Evolutionary conservation across 2,888 invertebrate species (phyloP).

Genomic region (Drosophila mercatorum): DNA sequence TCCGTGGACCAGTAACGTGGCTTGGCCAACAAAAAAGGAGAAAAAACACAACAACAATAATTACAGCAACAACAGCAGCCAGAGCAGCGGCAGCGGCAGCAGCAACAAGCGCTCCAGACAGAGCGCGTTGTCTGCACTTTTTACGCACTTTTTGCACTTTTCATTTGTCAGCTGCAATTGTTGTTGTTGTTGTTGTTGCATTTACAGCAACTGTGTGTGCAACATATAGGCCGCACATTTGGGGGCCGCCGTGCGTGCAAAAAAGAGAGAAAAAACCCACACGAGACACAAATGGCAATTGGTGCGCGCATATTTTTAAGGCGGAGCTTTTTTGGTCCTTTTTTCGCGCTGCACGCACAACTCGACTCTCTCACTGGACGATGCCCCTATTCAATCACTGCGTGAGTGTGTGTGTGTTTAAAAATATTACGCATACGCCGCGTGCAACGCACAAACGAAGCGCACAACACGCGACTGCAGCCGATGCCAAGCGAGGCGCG

Average conservation of each 20-base stretch:
- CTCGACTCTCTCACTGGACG: slow-evolving; percentile 59
- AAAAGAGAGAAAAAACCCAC: slow-evolving; percentile 82
- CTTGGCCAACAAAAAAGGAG: slow-evolving; percentile 35
- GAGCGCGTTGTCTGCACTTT: slow-evolving; percentile 65
- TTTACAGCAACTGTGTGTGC: slow-evolving; percentile 70
- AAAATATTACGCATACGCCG: slow-evolving; percentile 75
- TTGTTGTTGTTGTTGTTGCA: slow-evolving; percentile 35
- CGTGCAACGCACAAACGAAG: slow-evolving; percentile 47
- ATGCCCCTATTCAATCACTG: slow-evolving; percentile 30
- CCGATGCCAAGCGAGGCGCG: slow-evolving; percentile 44
- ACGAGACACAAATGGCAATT: slow-evolving; percentile 81
- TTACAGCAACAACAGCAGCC: slow-evolving; percentile 10
- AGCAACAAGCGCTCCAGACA: slow-evolving; percentile 28
- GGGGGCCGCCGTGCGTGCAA: slow-evolving; percentile 64
- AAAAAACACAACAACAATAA: slow-evolving; percentile 2
- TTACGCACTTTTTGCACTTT: slow-evolving; percentile 76
- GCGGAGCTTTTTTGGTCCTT: slow-evolving; percentile 84
- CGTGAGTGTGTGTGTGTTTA: slow-evolving; percentile 50
- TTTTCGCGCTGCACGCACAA: slow-evolving; percentile 73
- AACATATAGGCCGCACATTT: slow-evolving; percentile 55
- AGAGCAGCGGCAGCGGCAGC: background rate
- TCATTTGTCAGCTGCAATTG: slow-evolving; percentile 72
- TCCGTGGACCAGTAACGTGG: slow-evolving; percentile 73
- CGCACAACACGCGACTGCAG: slow-evolving; percentile 52
- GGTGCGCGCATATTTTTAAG: slow-evolving; percentile 83